Base-by-base conservation (phyloP, 2,797 vertebrate genomes). In the Alectoris magna region DNA sequence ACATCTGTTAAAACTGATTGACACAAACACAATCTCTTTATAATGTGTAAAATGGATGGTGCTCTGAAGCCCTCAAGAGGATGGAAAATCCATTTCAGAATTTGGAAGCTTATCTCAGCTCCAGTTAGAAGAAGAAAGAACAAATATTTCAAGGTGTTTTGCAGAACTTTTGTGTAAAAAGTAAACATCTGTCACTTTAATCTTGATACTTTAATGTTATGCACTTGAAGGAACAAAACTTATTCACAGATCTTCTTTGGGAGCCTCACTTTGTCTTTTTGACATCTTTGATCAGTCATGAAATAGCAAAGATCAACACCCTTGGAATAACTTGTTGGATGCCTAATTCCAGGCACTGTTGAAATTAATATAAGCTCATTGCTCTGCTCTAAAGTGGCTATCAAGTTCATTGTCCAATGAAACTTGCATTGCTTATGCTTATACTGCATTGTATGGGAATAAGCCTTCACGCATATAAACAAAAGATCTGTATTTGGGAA, bases 111-210 rank as follows among this genome's bases (percentile, higher is more conserved):
- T 89, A 62, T 87, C 46, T 68, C 36, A 34, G 38, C 41, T 85
- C 26, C 49, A 66, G 55, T 74, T 83, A 43, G 2, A 39, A 53
- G 19, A 90, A 84, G 27, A 18, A 84, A 77, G n/a, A 24, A 73
- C 62, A 72, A 85, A 68, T 87, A 90, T 85, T 94, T 93, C 90
- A 90, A 94, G 62, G 43, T 75, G 48, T 46, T 90, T 87, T 87
- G 41, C n/a, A 80, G 59, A 85, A 85, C 46, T 91, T 89, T 27
- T 72, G 24, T 6, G 43, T 82, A 69, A 87, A 78, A 95, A 51
- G 31, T 70, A 85, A 94, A 66, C 51, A 87, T 15, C 55, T 91
- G 49, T 22, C 46, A 80, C 72, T 93, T 95, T 82, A 93, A 82
- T 88, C 56, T 74, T 85, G 29, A 43, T 59, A 53, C 62, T 80